Percentiles rank a stretch among this genome's conserved stretches.
These are phyloP conservation scores for Harpalus rufipes DNA, from an alignment of 2,888 invertebrate genomes.

Conservation along the genomic window DNA sequence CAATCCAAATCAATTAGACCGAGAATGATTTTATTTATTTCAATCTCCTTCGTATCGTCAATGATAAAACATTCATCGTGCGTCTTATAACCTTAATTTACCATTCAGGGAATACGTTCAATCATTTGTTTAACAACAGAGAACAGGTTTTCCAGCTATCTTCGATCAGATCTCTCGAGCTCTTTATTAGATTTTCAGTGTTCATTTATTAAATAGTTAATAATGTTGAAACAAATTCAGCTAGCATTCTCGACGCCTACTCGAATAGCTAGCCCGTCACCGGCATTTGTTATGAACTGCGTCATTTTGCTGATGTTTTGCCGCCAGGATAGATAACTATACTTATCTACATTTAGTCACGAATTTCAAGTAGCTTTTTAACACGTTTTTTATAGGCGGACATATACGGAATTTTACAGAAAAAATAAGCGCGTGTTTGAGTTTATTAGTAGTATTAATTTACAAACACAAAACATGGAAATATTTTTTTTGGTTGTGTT, in stretches of 20 bases:
- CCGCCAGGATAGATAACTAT: slow-evolving; percentile 14
- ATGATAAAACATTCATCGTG: slow-evolving; percentile 26
- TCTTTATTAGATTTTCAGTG: slow-evolving; percentile 44
- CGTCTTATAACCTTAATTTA: slow-evolving; percentile 33
- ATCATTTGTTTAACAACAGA: slow-evolving; percentile 46
- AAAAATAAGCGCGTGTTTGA: background rate
- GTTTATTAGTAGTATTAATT: slow-evolving; percentile 1
- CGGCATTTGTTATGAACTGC: slow-evolving; percentile 35
- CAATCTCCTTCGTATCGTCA: background rate
- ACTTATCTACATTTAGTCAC: slow-evolving; percentile 34
- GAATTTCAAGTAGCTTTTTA: slow-evolving; percentile 23
- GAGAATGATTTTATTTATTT: slow-evolving; percentile 23
- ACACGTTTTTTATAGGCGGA: slow-evolving; percentile 2
- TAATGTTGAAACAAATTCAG: slow-evolving; percentile 35
- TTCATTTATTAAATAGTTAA: slow-evolving; percentile 47
- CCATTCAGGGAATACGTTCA: slow-evolving; percentile 29
- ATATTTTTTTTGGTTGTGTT: background rate
- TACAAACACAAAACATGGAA: slow-evolving; percentile 3
- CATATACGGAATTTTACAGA: background rate
- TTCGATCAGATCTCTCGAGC: slow-evolving; percentile 3
- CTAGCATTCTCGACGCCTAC: slow-evolving; percentile 23
- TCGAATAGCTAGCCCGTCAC: slow-evolving; percentile 24
- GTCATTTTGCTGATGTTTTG: slow-evolving; percentile 10
- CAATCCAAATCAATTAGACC: slow-evolving; percentile 34
- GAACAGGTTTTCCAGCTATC: slow-evolving; percentile 25